A percentile compares a stretch with the other conserved stretches of the same genome.
Conservation (phyloP, 1,140 invertebrate species). For the Zophobas atratus region DNA sequence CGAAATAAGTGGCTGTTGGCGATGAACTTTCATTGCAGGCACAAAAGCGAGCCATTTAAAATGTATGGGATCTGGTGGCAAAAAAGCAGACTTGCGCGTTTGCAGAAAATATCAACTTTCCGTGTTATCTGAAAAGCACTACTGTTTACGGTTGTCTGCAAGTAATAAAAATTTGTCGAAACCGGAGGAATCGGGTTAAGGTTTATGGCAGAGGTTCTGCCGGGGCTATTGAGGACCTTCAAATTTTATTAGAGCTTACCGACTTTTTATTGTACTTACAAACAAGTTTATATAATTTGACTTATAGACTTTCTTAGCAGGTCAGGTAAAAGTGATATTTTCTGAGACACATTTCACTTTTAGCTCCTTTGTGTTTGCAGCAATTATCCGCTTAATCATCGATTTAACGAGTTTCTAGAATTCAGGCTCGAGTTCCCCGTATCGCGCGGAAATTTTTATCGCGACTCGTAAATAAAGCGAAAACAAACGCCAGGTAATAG, state of each 20-base stretch:
- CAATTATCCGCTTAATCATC: constrained; percentile 7
- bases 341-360: constrained; percentile 46
- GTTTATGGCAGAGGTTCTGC: constrained; percentile 12
- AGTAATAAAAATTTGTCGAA: constrained; percentile 19
- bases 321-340: constrained; percentile 48
- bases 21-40: constrained; percentile 23
- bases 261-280: constrained; percentile 31
- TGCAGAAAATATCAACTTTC: constrained; percentile 6
- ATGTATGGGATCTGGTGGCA: constrained; percentile 13
- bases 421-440: neutral
- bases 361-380: constrained; percentile 36
- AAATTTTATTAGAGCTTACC: constrained; percentile 17
- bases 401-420: constrained; percentile 14
- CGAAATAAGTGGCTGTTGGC: constrained; percentile 18
- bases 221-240: neutral
- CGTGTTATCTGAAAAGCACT: neutral
- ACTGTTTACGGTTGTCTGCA: neutral
- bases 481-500: constrained; percentile 28
- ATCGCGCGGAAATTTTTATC: constrained; percentile 15
- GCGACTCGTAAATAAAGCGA: constrained; percentile 9
- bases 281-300: constrained; percentile 43
- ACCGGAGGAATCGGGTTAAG: neutral
- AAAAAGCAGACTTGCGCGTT: neutral
- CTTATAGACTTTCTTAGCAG: constrained; percentile 45
- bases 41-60: constrained; percentile 33